Conservation (phyloP, 2,113 vertebrate genomes). For the Brachyhypopomus occidentalis region DNA sequence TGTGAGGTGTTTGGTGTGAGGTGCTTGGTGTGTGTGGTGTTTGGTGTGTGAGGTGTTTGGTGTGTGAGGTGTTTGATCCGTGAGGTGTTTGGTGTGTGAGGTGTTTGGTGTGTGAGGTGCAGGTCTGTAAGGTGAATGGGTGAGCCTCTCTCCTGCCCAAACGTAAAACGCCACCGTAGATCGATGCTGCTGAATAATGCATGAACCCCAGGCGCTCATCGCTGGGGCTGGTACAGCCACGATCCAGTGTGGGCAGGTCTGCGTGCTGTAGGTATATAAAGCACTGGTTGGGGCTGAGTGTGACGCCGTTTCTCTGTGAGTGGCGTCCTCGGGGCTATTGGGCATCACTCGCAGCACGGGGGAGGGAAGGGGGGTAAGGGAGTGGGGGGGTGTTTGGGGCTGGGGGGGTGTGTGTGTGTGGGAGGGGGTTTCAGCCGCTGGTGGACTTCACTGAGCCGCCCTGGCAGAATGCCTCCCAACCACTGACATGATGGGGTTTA, state of each 20-base stretch:
- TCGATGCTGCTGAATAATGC: constrained; percentile 48
- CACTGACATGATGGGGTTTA: constrained; percentile 40
- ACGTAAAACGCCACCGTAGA: constrained; percentile 30
- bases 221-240: constrained; percentile 10
- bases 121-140: too few species aligned
- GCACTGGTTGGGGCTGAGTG: constrained; percentile 21
- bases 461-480: constrained; percentile 12
- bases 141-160: background rate
- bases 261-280: constrained; percentile 29
- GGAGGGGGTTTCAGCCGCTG: constrained; percentile 31
- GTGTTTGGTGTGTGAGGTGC: too few species aligned
- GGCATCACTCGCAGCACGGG: too few species aligned
- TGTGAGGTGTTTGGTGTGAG: too few species aligned
- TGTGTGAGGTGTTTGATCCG: too few species aligned
- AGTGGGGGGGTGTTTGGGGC: too few species aligned
- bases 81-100: too few species aligned
- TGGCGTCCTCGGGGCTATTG: too few species aligned
- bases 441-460: too few species aligned
- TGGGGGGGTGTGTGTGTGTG: background rate
- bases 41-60: too few species aligned
- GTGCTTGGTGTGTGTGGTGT: too few species aligned
- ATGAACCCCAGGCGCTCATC: constrained; percentile 18
- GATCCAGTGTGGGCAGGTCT: background rate
- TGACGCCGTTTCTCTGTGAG: background rate
- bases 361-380: too few species aligned